Percentiles rank a stretch among this genome's conserved stretches.
These are phyloP conservation scores for Dicranocentrus wangi DNA, from an alignment of 2,888 invertebrate genomes.

Conservation along the genomic window DNA sequence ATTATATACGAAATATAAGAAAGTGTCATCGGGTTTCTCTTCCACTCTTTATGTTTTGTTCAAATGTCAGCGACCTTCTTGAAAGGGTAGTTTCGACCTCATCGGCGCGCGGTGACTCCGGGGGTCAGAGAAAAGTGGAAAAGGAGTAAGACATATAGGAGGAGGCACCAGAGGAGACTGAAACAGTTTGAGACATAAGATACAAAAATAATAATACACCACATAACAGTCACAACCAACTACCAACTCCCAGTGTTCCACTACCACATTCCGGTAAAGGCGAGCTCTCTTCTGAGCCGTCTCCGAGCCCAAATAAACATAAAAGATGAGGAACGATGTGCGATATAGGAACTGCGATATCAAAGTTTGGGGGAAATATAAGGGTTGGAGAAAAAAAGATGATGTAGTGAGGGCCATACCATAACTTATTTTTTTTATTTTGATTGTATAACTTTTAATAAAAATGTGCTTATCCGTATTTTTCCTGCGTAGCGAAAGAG, in stretches of 20 bases:
- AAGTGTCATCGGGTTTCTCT: slow-evolving; percentile 52
- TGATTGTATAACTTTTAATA: slow-evolving; percentile 56
- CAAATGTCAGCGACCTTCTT: no score
- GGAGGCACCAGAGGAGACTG: background rate
- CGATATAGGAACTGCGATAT: slow-evolving; percentile 40
- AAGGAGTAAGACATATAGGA: background rate
- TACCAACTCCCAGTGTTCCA: no score
- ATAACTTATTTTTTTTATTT: slow-evolving; percentile 52
- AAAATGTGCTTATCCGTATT: slow-evolving; percentile 54
- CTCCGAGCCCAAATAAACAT: slow-evolving; percentile 47
- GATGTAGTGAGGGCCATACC: slow-evolving; percentile 47
- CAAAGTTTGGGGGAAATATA: slow-evolving; percentile 16
- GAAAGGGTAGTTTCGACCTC: slow-evolving; percentile 6
- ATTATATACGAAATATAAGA: background rate
- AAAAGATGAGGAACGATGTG: slow-evolving; percentile 55
- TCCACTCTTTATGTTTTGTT: slow-evolving; percentile 26
- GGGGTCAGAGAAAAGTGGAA: slow-evolving; percentile 32
- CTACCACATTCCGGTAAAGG: slow-evolving; percentile 12
- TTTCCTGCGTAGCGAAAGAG: slow-evolving; percentile 6
- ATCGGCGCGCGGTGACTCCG: slow-evolving; percentile 46
- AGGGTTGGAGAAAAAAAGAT: slow-evolving; percentile 17
- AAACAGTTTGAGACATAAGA: no score
- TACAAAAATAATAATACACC: no score
- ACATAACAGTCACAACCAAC: no score
- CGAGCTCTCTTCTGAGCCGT: slow-evolving; percentile 45